phyloP scores from a whole-genome alignment of 2,797 vertebrate genomes.

The Sebastes taczanowskii region DNA sequence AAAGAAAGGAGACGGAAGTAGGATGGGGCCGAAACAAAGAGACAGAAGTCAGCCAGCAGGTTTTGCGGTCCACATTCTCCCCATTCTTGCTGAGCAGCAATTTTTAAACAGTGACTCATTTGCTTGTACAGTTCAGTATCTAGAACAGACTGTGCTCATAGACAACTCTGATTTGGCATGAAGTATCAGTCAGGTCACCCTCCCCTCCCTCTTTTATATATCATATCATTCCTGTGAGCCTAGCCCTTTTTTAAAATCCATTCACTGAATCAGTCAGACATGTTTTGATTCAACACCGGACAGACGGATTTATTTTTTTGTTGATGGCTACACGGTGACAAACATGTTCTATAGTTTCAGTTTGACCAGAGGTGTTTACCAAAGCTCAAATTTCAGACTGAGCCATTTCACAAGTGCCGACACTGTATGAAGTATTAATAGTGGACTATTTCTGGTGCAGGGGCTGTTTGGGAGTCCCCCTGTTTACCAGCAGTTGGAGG shows the following conservation, averaged over 20 bases:
- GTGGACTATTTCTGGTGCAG: slow-evolving; percentile 52
- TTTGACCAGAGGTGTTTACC: slow-evolving; percentile 54
- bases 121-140: neutral
- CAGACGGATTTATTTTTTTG: neutral
- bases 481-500: slow-evolving; percentile 46
- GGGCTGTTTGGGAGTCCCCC: slow-evolving; percentile 12
- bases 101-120: slow-evolving; percentile 44
- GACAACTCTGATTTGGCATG: neutral
- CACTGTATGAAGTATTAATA: neutral
- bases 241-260: neutral
- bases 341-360: slow-evolving; percentile 45
- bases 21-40: neutral
- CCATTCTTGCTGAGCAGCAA: slow-evolving; percentile 60
- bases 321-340: slow-evolving; percentile 1
- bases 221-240: neutral
- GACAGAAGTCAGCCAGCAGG: slow-evolving; percentile 47
- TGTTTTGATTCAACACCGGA: slow-evolving; percentile 6
- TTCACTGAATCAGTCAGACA: neutral
- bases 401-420: neutral
- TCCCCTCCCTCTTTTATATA: neutral
- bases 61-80: slow-evolving; percentile 53
- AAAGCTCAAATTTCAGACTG: slow-evolving; percentile 54
- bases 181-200: neutral
- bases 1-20: neutral
- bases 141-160: slow-evolving; percentile 40